Conservation (phyloP, 2,888 invertebrate species). For the Thereva nobilitata region DNA sequence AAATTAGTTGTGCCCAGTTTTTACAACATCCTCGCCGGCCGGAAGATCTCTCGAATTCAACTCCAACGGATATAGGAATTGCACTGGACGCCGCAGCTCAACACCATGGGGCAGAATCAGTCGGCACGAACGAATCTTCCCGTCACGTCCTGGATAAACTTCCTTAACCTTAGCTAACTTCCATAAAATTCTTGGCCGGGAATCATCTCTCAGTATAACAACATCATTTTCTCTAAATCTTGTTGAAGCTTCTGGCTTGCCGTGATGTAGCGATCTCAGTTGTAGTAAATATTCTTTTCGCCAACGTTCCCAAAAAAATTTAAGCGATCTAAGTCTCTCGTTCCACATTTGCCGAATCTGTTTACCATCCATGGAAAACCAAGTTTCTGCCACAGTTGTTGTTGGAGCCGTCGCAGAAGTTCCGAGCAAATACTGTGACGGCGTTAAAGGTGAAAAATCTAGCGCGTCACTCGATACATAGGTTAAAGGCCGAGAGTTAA, state of each 20-base stretch:
- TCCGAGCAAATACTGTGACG: background rate
- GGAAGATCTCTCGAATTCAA: background rate
- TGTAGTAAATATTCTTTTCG: background rate
- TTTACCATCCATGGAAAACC: background rate
- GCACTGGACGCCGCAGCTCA: background rate
- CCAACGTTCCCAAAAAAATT: conserved; percentile 5
- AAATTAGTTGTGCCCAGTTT: background rate
- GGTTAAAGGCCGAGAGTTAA: background rate
- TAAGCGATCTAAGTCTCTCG: background rate
- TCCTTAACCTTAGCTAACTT: conserved; percentile 2
- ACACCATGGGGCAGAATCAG: background rate
- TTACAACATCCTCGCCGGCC: conserved; percentile 3
- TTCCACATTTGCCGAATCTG: background rate
- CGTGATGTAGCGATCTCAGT: conserved; percentile 2
- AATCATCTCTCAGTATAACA: background rate
- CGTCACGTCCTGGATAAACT: conserved; percentile 1
- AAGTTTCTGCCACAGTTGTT: background rate
- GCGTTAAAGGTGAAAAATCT: background rate
- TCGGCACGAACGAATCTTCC: background rate
- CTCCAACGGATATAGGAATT: background rate
- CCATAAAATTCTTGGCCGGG: background rate
- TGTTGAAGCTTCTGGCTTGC: background rate
- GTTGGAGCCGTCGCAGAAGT: background rate
- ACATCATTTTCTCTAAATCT: background rate
- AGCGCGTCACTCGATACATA: background rate